Conservation (phyloP, 2,888 invertebrate species). For the Heliconius charithonia region DNA sequence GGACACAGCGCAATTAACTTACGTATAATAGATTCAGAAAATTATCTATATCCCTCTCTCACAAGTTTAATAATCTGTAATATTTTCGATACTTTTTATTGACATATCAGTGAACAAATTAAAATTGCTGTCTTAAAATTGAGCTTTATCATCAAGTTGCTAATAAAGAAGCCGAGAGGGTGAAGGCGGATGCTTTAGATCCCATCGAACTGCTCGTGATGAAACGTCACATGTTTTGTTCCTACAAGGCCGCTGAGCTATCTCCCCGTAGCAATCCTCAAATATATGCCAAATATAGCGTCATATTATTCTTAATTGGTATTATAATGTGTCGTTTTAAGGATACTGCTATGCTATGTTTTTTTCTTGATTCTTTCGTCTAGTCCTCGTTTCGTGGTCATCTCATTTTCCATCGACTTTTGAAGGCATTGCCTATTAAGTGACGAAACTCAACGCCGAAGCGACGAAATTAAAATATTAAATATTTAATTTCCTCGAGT, state of each 20-base stretch:
- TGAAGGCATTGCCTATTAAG: too few relatives aligned
- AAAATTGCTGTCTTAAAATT: not conserved
- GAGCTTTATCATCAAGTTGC: not conserved
- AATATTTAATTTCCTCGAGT: too few relatives aligned
- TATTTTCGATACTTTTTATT: not conserved
- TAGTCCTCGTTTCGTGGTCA: too few relatives aligned
- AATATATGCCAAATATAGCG: not conserved
- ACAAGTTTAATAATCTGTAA: not conserved
- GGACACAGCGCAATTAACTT: too few relatives aligned
- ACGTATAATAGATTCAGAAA: too few relatives aligned
- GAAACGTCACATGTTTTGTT: not conserved
- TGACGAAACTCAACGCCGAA: too few relatives aligned
- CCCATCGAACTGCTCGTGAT: not conserved
- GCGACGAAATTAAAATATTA: too few relatives aligned
- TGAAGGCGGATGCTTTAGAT: constrained; percentile 2
- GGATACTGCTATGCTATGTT: too few relatives aligned
- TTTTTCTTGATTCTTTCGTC: too few relatives aligned
- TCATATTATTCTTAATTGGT: not conserved
- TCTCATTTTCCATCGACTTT: too few relatives aligned
- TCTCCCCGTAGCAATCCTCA: not conserved
- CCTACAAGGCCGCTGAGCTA: not conserved
- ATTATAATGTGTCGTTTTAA: too few relatives aligned
- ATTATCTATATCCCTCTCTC: too few relatives aligned
- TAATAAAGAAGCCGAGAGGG: not conserved
- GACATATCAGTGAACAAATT: not conserved